Base-by-base conservation (phyloP, 2,797 vertebrate genomes). In the Coregonus ussuriensis region DNA sequence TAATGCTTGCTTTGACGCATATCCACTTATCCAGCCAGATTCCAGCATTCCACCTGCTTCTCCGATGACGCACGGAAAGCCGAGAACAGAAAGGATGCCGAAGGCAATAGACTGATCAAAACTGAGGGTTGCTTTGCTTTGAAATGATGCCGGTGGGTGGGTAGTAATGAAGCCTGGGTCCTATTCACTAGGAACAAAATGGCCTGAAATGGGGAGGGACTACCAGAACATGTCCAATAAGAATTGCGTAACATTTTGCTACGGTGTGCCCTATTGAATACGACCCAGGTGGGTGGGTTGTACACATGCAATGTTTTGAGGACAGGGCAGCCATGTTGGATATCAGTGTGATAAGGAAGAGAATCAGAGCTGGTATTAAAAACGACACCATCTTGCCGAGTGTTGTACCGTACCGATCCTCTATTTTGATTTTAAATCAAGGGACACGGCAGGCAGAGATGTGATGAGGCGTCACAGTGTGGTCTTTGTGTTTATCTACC, bases 1-100 rank as follows among this genome's bases (percentile, higher is more conserved):
- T 7, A 9, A 62, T 9, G n/a, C 52, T 14, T 53, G 52, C 59
- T 11, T 21, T n/a, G 54, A 66, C 9, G 63, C 66, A 35, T 31
- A 3, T 29, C 13, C 66, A 68, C 33, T 84, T 18, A 59, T 11
- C 82, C 70, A 62, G 73, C 79, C 54, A 59, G 74, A 75, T 74
- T 68, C 3, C 59, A 62, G 59, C n/a, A 6, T 62, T 62, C 56
- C 77, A 68, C 80, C 83, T 87, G 77, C 79, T 80, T 62, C 80
- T 69, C 14, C 70, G 71, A 83, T 89, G 87, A 91, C 81, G 78
- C 83, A 85, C 79, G 31, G 71, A 29, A 65, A 47, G 73, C 25
- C 0, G 0, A 53, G 56, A 72, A 73, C 76, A 72, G 66, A 82
- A 78, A 56, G 70, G 9, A 83, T 3, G 21, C 79, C 4, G 66